phyloP scores from a whole-genome alignment of 2,888 invertebrate species.

The Erebia aethiops region DNA sequence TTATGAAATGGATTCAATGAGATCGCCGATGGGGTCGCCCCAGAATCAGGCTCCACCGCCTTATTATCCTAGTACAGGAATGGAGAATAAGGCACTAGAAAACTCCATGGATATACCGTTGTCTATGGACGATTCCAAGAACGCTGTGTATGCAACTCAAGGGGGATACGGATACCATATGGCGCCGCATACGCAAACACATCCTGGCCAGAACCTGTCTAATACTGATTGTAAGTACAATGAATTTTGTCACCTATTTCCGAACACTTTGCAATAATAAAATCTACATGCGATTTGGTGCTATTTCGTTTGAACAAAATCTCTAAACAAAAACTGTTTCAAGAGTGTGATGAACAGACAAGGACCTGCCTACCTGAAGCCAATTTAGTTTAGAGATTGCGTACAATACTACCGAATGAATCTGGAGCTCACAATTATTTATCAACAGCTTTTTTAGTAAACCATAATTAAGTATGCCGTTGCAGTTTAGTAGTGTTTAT shows the following conservation, averaged over 20 bases:
- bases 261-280: neutral
- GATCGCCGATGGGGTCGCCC: slow-evolving; percentile 92
- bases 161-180: slow-evolving; percentile 94
- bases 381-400: no score
- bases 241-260: neutral
- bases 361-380: no score
- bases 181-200: slow-evolving; percentile 85
- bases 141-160: slow-evolving; percentile 91
- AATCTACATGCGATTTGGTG: neutral
- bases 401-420: no score
- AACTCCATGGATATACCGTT: slow-evolving; percentile 93
- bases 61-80: slow-evolving; percentile 91
- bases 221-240: slow-evolving; percentile 89
- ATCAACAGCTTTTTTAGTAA: neutral
- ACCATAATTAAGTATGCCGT: neutral
- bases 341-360: no score
- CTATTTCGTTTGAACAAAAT: neutral
- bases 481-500: neutral
- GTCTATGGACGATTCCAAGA: slow-evolving; percentile 93
- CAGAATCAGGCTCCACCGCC: slow-evolving; percentile 94
- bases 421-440: no score
- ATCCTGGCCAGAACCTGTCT: slow-evolving; percentile 86
- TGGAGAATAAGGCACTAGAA: slow-evolving; percentile 96
- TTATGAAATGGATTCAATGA: slow-evolving; percentile 94
- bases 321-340: no score